Conservation (phyloP, 2,113 vertebrate species). For the Athene noctua region DNA sequence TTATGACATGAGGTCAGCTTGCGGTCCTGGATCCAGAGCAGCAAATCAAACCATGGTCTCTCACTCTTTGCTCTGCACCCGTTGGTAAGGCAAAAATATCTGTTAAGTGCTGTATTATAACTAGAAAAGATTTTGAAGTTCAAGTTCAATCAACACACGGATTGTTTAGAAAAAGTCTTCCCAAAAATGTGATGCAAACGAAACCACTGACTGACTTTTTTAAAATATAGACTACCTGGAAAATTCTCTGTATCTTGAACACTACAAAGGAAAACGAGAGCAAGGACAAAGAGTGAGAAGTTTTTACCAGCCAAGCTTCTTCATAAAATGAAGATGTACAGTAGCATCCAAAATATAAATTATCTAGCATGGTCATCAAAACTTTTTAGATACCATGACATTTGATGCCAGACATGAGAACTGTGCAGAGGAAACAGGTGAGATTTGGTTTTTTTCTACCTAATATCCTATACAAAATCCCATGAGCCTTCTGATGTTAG, state of each 20-base stretch:
- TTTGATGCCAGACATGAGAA: not conserved
- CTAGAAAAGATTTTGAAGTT: not conserved
- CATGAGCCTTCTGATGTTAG: not conserved
- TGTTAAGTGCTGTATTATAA: not conserved
- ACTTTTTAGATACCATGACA: not conserved
- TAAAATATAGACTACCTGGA: not conserved
- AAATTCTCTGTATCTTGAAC: accelerated
- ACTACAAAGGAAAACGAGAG: not conserved
- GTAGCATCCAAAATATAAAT: not conserved
- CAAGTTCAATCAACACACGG: not conserved
- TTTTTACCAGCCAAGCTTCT: not conserved
- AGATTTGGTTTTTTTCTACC: not conserved
- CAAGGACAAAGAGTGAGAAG: not conserved
- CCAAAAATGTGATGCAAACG: not conserved
- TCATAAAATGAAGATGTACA: not conserved
- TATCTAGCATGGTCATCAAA: not conserved
- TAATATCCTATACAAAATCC: not conserved
- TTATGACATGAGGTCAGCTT: not conserved
- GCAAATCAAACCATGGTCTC: not conserved
- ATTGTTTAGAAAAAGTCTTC: not conserved
- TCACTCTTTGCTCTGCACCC: not conserved
- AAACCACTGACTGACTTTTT: not conserved
- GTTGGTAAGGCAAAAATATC: not conserved
- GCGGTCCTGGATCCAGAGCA: not conserved
- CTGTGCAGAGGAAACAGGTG: not conserved